Evolutionary conservation across 2,797 vertebrate genomes (phyloP).

Genomic region (Pangasius macronema): DNA sequence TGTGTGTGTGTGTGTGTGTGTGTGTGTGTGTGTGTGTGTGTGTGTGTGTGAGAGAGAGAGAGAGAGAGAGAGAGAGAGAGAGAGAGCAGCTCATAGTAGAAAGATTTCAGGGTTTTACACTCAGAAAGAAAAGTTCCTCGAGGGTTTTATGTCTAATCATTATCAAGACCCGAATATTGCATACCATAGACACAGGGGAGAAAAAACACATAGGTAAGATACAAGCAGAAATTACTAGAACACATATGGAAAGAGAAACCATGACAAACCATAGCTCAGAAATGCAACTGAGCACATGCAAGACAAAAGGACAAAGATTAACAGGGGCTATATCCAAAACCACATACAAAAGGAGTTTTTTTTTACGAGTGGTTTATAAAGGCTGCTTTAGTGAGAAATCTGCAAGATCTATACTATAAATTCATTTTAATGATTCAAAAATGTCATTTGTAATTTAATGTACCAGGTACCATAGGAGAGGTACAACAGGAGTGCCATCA

Average conservation of each 20-base stretch:
- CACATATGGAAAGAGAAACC: neutral
- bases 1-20: too few species aligned
- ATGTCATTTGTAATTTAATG: constrained; percentile 15
- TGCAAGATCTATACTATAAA: neutral
- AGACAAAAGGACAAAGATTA: neutral
- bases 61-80: neutral
- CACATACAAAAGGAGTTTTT: neutral
- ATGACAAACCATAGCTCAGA: neutral
- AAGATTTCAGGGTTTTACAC: neutral
- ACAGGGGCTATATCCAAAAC: neutral
- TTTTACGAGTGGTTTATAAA: constrained; percentile 5
- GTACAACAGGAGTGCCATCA: constrained; percentile 32
- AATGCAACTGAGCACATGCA: neutral
- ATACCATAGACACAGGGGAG: neutral
- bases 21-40: constrained; percentile 3
- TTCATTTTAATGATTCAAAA: constrained; percentile 17
- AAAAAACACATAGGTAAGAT: neutral
- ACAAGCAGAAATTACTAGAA: neutral
- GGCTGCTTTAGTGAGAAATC: constrained; percentile 31
- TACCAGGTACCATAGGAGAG: neutral
- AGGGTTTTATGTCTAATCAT: neutral
- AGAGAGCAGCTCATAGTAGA: neutral
- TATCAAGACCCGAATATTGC: too few species aligned
- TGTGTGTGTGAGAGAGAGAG: neutral
- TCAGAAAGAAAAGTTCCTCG: neutral